Percentiles rank a stretch among this genome's conserved stretches.
Evolutionary conservation across 2,797 vertebrate species (phyloP).

Genomic region (Erpetoichthys calabaricus): DNA sequence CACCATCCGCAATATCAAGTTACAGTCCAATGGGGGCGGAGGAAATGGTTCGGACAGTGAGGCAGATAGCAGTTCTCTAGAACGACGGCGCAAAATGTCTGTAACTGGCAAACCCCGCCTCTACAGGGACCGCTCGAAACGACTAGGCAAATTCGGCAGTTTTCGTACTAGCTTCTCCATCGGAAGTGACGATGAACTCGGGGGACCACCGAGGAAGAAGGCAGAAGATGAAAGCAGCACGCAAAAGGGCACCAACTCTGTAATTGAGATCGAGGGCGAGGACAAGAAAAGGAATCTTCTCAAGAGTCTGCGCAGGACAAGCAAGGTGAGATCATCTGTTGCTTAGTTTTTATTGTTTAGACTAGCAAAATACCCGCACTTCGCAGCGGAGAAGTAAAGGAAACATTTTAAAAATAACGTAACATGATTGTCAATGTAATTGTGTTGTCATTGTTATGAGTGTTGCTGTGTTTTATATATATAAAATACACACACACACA

Average conservation of each 20-base stretch:
- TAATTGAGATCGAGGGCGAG: conserved; percentile 65
- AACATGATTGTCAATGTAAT: no score
- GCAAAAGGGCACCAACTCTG: conserved; percentile 74
- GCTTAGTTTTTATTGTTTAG: background rate
- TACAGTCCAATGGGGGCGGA: conserved; percentile 70
- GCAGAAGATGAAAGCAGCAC: conserved; percentile 62
- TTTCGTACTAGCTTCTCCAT: conserved; percentile 82
- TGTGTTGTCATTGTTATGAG: no score
- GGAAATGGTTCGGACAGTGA: conserved; percentile 89
- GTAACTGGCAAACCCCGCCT: conserved; percentile 69
- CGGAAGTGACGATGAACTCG: conserved; percentile 84
- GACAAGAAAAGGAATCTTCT: conserved; percentile 84
- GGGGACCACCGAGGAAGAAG: conserved; percentile 62
- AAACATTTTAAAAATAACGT: no score
- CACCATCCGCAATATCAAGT: conserved; percentile 83
- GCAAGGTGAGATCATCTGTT: conserved; percentile 54
- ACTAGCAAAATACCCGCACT: no score
- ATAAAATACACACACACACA: no score
- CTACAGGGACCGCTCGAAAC: conserved; percentile 73
- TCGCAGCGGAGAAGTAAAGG: no score
- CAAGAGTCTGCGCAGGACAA: conserved; percentile 72
- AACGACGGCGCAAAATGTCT: conserved; percentile 69
- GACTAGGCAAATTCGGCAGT: conserved; percentile 76
- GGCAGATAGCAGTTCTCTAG: conserved; percentile 79
- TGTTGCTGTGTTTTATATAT: no score